Base-by-base conservation (phyloP, 2,888 invertebrate genomes). In the Malacosoma neustria region DNA sequence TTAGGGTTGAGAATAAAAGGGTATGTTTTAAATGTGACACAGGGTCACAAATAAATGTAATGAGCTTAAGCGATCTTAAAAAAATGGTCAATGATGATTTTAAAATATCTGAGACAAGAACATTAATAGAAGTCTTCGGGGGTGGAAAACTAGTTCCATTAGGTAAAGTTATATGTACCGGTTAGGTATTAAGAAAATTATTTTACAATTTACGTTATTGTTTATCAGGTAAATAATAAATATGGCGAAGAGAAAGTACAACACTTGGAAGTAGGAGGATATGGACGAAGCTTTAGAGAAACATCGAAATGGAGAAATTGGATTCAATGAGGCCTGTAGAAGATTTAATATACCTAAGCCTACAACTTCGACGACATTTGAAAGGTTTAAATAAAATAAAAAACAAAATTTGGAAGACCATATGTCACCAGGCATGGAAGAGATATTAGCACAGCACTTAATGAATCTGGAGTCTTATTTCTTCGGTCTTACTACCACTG, bases 331-430 rank as follows among this genome's bases (percentile, higher is more conserved):
- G 33, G 36, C 35, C 4, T 45, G 42, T 43, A 36, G 40, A 37
- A 29, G 14, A 38, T 43, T 30, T 40, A 37, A 38, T 31, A 42
- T 45, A 37, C 42, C 42, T 3, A 42, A 42, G 14, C 45, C 45
- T 14, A 42, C 40, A 33, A n/a, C 22, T 42, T 1, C 29, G 42
- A 38, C 36, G 45, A 11, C 41, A 42, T 36, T 39, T 43, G 13
- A 37, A 36, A 35, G 34, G 37, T 33, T 40, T 36, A 30, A 41
- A 39, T 37, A 39, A 22, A 29, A 29, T n/a, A n/a, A n/a, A n/a
- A 5, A 13, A 37, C 11, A 35, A 42, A 37, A 34, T 30, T 41
- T 36, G 41, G 44, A 34, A 32, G 41, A 37, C 44, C 46, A 43
- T 41, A 37, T 44, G 36, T 31, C 40, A 32, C 12, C 30, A 36